These are phyloP conservation scores for Malurus leucopterus DNA, from an alignment of 2,797 vertebrate genomes.

Conservation along the genomic window DNA sequence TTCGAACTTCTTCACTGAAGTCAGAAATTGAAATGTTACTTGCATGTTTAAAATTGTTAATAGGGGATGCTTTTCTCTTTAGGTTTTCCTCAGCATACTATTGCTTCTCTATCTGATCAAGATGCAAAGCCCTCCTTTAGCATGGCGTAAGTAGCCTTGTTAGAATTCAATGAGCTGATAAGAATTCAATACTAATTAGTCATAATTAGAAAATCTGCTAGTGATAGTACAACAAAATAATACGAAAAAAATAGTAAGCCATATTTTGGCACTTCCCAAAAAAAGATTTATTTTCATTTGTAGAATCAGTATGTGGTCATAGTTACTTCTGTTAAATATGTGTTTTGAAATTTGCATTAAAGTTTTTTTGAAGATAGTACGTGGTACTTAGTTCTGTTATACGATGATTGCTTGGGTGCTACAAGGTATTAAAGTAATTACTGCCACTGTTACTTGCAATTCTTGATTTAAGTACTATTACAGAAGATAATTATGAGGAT, in stretches of 20 bases:
- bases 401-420: neutral
- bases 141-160: slow-evolving; percentile 85
- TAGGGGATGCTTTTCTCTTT: neutral
- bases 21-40: neutral
- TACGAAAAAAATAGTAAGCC: neutral
- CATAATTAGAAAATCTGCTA: neutral
- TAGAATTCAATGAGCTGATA: neutral
- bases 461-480: neutral
- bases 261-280: neutral
- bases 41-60: neutral
- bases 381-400: neutral
- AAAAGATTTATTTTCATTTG: neutral
- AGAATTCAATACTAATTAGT: neutral
- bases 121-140: slow-evolving; percentile 94
- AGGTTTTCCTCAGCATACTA: slow-evolving; percentile 94
- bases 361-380: neutral
- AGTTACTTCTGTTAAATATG: neutral
- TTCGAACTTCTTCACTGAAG: neutral
- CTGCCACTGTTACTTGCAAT: neutral
- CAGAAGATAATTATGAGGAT: neutral
- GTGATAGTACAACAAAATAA: neutral
- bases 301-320: neutral
- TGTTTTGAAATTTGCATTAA: neutral
- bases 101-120: slow-evolving; percentile 82
- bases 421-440: neutral